These are phyloP conservation scores for Platalea minor DNA, from an alignment of 2,797 vertebrate species.

Conservation along the genomic window DNA sequence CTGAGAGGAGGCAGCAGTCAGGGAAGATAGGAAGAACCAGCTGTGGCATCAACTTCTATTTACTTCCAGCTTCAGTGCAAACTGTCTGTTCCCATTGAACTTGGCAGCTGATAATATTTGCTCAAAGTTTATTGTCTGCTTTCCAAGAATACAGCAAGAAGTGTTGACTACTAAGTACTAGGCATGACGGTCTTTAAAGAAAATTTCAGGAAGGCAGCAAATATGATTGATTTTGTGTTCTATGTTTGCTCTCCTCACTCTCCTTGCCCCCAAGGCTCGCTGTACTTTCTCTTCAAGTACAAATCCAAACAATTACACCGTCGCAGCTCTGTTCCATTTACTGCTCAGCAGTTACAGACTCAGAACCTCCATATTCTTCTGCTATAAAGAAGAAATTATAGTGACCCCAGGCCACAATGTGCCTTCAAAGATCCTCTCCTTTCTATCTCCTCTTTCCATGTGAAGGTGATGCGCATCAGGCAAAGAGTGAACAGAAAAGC, in stretches of 20 bases:
- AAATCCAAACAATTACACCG: background rate
- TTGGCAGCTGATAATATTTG: slow-evolving; percentile 58
- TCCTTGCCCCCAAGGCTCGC: background rate
- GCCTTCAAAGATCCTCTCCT: background rate
- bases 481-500: background rate
- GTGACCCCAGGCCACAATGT: background rate
- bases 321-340: slow-evolving; percentile 7
- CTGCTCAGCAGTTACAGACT: slow-evolving; percentile 6
- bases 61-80: slow-evolving; percentile 40
- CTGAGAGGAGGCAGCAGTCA: background rate
- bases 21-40: slow-evolving; percentile 2
- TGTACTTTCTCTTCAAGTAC: background rate
- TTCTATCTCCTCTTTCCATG: background rate
- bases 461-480: background rate
- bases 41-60: slow-evolving; percentile 48
- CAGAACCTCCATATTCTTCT: background rate
- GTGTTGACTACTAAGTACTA: slow-evolving; percentile 30
- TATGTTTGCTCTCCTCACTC: background rate
- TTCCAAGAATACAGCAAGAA: slow-evolving; percentile 59
- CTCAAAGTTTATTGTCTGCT: slow-evolving; percentile 56
- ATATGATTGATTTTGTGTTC: background rate
- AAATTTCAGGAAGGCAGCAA: slow-evolving; percentile 28
- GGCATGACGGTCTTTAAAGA: slow-evolving; percentile 14
- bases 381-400: background rate
- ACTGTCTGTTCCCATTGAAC: slow-evolving; percentile 47